These are phyloP conservation scores for Melolontha melolontha DNA, from an alignment of 2,888 invertebrate genomes.

Conservation along the genomic window DNA sequence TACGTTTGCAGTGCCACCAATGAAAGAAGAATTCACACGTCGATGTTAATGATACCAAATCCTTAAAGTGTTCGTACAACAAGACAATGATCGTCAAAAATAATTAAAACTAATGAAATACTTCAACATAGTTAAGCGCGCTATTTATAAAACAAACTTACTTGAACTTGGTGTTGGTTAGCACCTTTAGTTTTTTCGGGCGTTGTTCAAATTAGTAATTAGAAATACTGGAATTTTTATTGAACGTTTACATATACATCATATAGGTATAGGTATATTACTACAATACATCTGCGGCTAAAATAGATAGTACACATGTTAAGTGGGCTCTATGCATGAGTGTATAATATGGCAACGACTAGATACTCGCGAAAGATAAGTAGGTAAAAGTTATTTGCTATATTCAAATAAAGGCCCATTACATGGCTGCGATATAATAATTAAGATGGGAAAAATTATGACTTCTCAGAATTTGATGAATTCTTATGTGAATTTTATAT, in stretches of 20 bases:
- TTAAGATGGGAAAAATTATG: too few relatives aligned
- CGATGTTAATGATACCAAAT: constrained; percentile 13
- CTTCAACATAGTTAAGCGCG: constrained; percentile 32
- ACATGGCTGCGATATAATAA: too few relatives aligned
- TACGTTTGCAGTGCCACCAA: neutral
- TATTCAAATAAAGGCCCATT: too few relatives aligned
- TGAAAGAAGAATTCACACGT: constrained; percentile 11
- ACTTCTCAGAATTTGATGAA: too few relatives aligned
- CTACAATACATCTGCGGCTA: too few relatives aligned
- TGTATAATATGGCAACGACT: neutral
- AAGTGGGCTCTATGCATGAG: neutral
- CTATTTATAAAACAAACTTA: constrained; percentile 38
- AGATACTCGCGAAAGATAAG: too few relatives aligned
- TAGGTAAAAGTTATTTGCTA: too few relatives aligned
- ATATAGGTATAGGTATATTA: too few relatives aligned
- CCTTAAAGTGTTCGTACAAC: constrained; percentile 20
- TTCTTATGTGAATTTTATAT: too few relatives aligned
- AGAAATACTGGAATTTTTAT: constrained; percentile 20
- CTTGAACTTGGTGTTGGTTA: constrained; percentile 35
- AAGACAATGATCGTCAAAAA: constrained; percentile 29
- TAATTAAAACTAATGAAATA: constrained; percentile 37
- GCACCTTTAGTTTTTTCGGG: constrained; percentile 33
- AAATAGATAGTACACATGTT: too few relatives aligned
- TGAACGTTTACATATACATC: neutral
- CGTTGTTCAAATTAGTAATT: constrained; percentile 32